Conservation (phyloP, 2,888 invertebrate species). For the Pedicia rivosa region DNA sequence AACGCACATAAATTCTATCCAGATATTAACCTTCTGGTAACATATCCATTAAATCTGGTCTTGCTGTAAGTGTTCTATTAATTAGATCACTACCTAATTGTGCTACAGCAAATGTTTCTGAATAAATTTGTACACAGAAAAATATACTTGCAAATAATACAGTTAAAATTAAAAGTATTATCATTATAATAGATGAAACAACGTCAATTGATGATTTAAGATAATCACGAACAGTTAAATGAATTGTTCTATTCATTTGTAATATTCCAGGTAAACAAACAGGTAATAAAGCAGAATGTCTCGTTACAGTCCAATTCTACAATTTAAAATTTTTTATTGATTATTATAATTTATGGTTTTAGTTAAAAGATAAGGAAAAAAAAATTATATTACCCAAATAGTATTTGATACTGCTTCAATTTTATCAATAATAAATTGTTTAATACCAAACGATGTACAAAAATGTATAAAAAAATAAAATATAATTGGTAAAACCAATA, state of each 20-base stretch:
- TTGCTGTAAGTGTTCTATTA: constrained; percentile 76
- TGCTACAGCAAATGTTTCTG: constrained; percentile 83
- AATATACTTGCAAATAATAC: constrained; percentile 66
- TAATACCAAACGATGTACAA: constrained; percentile 36
- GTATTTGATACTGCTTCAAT: background rate
- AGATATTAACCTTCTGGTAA: constrained; percentile 55
- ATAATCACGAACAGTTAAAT: constrained; percentile 41
- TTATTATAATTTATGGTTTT: too few species aligned
- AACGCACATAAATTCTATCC: too few species aligned
- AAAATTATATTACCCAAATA: background rate
- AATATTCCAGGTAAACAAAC: constrained; percentile 61
- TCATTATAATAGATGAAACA: constrained; percentile 72
- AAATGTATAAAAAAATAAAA: constrained; percentile 45
- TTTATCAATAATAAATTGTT: constrained; percentile 29
- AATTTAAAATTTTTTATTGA: constrained; percentile 14
- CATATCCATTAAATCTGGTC: constrained; percentile 69
- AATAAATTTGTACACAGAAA: constrained; percentile 59
- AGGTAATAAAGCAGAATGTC: constrained; percentile 51
- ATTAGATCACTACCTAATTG: constrained; percentile 76
- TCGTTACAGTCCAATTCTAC: constrained; percentile 33
- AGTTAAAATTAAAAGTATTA: constrained; percentile 67
- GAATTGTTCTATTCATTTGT: constrained; percentile 48
- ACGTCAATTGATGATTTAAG: constrained; percentile 68
- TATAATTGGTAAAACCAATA: constrained; percentile 59
- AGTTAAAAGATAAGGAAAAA: background rate